Evolutionary conservation across 2,797 vertebrate genomes (phyloP).

Genomic region (Pangasius mekongensis): DNA sequence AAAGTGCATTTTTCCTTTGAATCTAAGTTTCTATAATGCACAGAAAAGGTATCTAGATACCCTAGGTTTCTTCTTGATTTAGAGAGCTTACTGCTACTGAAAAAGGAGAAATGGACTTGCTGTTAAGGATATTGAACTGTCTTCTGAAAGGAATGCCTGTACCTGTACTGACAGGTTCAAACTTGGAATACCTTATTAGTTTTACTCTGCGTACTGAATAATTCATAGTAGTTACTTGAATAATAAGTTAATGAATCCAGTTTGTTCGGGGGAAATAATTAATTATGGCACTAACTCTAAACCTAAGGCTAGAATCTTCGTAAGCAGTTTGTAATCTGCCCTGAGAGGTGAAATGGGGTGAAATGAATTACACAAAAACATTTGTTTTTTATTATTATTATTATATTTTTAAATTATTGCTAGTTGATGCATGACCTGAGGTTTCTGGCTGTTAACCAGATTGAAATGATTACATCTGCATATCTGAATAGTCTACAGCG

Average conservation of each 20-base stretch:
- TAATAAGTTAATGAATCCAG: neutral
- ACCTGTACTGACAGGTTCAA: neutral
- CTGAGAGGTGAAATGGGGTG: neutral
- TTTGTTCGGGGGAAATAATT: neutral
- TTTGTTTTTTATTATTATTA: neutral
- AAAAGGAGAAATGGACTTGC: neutral
- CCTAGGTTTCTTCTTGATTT: neutral
- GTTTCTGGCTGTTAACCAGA: neutral
- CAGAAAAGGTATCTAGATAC: neutral
- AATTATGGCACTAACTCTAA: neutral
- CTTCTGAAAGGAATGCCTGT: neutral
- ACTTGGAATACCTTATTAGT: neutral
- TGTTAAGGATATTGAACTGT: neutral
- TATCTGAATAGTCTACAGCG: neutral
- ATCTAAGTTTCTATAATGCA: neutral
- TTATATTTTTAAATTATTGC: neutral
- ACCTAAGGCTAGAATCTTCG: neutral
- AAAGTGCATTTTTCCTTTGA: neutral
- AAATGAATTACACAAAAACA: no score
- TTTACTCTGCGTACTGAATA: neutral
- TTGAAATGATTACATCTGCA: neutral
- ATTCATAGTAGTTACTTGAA: constrained; percentile 4
- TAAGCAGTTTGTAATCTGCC: neutral
- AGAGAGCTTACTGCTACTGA: no score
- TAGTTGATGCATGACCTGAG: neutral